phyloP scores from a whole-genome alignment of 2,797 vertebrate genomes.

The Neosilurus mollespiculum region DNA sequence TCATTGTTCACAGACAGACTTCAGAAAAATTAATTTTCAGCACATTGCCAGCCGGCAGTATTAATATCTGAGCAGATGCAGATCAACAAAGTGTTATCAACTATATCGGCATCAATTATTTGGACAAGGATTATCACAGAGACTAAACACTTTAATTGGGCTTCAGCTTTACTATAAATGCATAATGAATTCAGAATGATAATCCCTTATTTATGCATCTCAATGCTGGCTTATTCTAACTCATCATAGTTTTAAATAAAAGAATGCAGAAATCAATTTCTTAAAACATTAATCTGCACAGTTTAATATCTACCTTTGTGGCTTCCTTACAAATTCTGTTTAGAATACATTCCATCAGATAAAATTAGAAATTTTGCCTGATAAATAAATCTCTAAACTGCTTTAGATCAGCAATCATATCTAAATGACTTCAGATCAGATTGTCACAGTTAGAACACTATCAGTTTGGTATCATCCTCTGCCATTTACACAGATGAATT shows the following conservation, averaged over 20 bases:
- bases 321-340: neutral
- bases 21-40: conserved; percentile 60
- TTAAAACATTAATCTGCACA: conserved; percentile 2
- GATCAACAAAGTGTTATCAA: conserved; percentile 63
- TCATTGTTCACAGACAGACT: conserved; percentile 59
- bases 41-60: conserved; percentile 59
- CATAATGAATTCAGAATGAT: conserved; percentile 57
- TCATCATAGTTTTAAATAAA: conserved; percentile 66
- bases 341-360: neutral
- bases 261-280: conserved; percentile 2
- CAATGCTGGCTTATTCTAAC: conserved; percentile 62
- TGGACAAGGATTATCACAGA: conserved; percentile 60
- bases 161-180: conserved; percentile 56
- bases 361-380: neutral
- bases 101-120: conserved; percentile 63
- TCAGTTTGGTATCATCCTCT: neutral
- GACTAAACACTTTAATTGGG: conserved; percentile 53
- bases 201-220: conserved; percentile 69
- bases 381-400: conserved; percentile 17
- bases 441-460: neutral
- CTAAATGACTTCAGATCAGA: neutral
- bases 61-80: conserved; percentile 55
- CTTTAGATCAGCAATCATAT: conserved; percentile 1
- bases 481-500: neutral
- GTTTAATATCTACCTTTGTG: neutral